Evolutionary conservation across 2,888 invertebrate species (phyloP).

Genomic region (Erebia epiphron): DNA sequence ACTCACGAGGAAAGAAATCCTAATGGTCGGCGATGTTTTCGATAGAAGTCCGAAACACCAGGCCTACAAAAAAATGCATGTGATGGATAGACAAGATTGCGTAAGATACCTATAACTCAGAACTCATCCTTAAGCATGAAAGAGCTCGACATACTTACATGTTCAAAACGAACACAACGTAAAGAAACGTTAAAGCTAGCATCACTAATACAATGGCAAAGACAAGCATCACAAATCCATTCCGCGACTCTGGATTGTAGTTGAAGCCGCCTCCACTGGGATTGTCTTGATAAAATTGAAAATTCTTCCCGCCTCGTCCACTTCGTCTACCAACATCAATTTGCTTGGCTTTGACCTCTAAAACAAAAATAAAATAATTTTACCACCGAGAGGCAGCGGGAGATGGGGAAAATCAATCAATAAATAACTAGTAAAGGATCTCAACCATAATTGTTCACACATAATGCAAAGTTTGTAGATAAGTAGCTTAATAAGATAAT

Average conservation of each 20-base stretch:
- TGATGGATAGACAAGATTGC: too few relatives aligned
- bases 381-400: too few relatives aligned
- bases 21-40: neutral
- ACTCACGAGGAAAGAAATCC: conserved; percentile 1
- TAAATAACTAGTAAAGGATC: too few relatives aligned
- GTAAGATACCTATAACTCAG: too few relatives aligned
- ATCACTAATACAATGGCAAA: conserved; percentile 41
- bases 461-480: too few relatives aligned
- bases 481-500: too few relatives aligned
- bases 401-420: too few relatives aligned
- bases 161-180: conserved; percentile 26
- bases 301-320: conserved; percentile 13
- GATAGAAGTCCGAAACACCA: neutral
- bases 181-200: conserved; percentile 38
- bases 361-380: neutral
- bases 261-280: conserved; percentile 33
- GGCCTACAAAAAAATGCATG: conserved; percentile 4
- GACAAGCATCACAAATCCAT: conserved; percentile 44
- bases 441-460: too few relatives aligned
- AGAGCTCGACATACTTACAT: conserved; percentile 32
- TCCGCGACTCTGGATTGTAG: conserved; percentile 49
- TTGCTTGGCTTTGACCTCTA: neutral
- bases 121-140: neutral
- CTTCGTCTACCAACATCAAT: neutral
- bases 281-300: neutral